Percentiles rank a stretch among this genome's conserved stretches.
Evolutionary conservation across 2,113 vertebrate genomes (phyloP).

Genomic region (Eulacestoma nigropectus): DNA sequence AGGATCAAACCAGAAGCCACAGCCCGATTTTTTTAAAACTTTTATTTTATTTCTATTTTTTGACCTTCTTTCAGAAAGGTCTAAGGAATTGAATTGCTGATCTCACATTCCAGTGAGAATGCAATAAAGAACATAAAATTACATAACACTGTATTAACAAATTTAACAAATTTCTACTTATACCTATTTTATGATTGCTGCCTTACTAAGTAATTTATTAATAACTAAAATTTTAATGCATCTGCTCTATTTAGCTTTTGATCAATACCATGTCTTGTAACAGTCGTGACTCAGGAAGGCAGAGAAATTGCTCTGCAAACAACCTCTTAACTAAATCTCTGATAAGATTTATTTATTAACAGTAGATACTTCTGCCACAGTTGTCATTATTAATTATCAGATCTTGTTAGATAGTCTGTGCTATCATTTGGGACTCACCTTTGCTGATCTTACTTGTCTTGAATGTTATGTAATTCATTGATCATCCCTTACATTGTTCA

Average conservation of each 20-base stretch:
- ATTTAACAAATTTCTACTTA: background rate
- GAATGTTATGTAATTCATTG: background rate
- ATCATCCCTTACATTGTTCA: background rate
- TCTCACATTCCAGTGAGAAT: background rate
- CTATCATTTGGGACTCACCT: background rate
- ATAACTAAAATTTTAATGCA: background rate
- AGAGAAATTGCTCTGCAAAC: background rate
- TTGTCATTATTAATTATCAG: conserved; percentile 43
- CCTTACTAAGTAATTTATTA: background rate
- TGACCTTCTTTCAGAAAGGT: background rate
- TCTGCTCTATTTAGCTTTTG: background rate
- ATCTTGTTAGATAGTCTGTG: background rate
- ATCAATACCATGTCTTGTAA: background rate
- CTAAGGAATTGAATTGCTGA: background rate
- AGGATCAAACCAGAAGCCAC: background rate
- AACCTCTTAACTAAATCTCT: background rate
- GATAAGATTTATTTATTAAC: conserved; percentile 26
- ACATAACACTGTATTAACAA: background rate
- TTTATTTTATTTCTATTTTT: background rate
- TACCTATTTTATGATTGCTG: background rate
- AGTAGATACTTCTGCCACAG: background rate
- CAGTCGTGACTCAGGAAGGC: background rate
- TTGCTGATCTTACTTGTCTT: background rate
- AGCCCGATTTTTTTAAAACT: background rate
- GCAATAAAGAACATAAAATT: background rate